Evolutionary conservation across 1,140 invertebrate genomes (phyloP), one percentile per base, ranked within the genome.

Genomic region (Macrocentrus cingulum): DNA sequence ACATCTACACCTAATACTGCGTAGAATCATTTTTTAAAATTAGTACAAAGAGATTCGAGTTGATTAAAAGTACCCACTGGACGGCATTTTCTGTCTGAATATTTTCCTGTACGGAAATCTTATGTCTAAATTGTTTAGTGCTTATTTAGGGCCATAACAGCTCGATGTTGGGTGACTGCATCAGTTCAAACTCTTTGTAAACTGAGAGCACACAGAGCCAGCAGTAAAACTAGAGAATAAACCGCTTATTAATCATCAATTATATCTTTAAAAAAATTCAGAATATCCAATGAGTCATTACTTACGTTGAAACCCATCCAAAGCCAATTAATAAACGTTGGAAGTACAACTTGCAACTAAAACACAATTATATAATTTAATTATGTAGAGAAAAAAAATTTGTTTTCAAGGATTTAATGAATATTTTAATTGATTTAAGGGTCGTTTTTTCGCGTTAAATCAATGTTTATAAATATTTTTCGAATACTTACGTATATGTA

Each of bases 111-210:
- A 29, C 9, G 25, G 9, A 9, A 29, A 5, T 29, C 9, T 29
- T 60, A 54, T 62, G 60, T 63, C 46, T 59, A 66, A 51, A 57
- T 64, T 11, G 46, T 60, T 23, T 36, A 15, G 25, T 16, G 18
- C 2, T 34, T 19, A 20, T 25, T 81, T 76, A 88, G 60, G 86
- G 85, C 81, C 86, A 88, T 11, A 91, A 72, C 37, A 91, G 82
- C 76, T 91, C 90, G 75, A 94, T 93, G 72, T 93, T 91, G n/a
- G 91, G 91, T 46, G 89, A 90, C 64, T 94, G 91, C 70, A 90
- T 80, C 58, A 87, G 79, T 64, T 88, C 82, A 65, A 92, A 88
- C 50, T 91, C 82, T 79, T 91, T 87, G 72, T 94, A 94, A 67
- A 91, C 88, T 0, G 91, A 90, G 60, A 88, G 86, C 7, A 94